Base-by-base conservation (phyloP, 2,888 invertebrate species). In the Andrena haemorrhoa region DNA sequence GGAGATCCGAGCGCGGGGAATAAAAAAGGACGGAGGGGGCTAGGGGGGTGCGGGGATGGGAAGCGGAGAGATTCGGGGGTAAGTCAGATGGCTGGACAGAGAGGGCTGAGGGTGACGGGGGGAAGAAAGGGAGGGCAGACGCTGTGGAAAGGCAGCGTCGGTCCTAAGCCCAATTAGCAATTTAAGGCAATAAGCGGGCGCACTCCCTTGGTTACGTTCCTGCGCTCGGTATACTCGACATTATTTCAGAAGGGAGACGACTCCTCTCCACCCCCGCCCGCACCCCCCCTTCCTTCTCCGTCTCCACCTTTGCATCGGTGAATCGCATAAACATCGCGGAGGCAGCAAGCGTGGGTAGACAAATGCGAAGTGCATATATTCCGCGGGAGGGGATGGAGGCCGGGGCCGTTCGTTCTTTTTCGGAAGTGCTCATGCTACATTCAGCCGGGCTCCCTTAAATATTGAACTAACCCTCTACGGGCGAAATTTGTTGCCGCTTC, bases 101-200 rank as follows among this genome's bases (percentile, higher is more conserved):
- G 56, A 49, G 53, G 56, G 69, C 69, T 47, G 72, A 41, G 41
- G 41, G 41, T 41, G 41, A 41, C 1, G 41, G 41, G 41, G 41
- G 16, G 16, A 47, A 73, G 35, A 77, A 72, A 79, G 77, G 47
- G 51, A 61, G 23, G 76, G 80, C 76, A 84, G 80, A 86, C 83
- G 84, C 78, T 82, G 85, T 82, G 83, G 89, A 86, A 88, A 86
- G 88, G 86, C 88, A 86, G 85, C 86, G 82, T 87, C 85, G 86
- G 85, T 86, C 87, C 88, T 83, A 85, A 85, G 86, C 83, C 90
- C 92, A 93, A 93, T 93, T 93, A 93, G 92, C 92, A 92, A 92
- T 92, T 92, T 91, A 87, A 92, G 90, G 92, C 92, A 92, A 93
- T 92, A 91, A 92, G 89, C 91, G 86, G 79, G 84, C 82, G 84